A percentile compares a stretch with the other conserved stretches of the same genome.
phyloP scores from a whole-genome alignment of 2,113 vertebrate genomes.

The Paracanthobrama guichenoti region DNA sequence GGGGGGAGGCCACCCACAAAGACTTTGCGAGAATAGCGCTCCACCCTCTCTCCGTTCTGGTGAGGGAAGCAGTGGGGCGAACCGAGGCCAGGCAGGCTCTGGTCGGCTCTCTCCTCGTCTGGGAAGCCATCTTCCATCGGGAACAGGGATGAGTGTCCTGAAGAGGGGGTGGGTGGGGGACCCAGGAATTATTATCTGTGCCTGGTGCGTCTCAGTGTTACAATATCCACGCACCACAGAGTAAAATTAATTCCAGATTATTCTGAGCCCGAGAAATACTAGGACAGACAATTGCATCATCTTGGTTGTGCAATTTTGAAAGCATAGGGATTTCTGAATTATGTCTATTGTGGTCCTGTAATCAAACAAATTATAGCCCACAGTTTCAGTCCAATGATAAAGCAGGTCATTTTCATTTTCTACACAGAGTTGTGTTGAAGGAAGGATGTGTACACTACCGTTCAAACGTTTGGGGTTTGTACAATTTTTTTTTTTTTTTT shows the following conservation, averaged over 20 bases:
- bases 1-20: slow-evolving; percentile 97
- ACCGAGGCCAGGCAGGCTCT: slow-evolving; percentile 88
- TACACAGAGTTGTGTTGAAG: background rate
- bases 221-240: background rate
- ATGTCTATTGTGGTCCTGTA: background rate
- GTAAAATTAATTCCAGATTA: background rate
- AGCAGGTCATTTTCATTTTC: background rate
- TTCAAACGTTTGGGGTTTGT: background rate
- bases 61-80: slow-evolving; percentile 97
- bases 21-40: slow-evolving; percentile 97
- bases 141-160: slow-evolving; percentile 97
- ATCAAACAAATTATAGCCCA: slow-evolving; percentile 21
- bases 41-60: slow-evolving; percentile 97
- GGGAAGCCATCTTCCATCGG: slow-evolving; percentile 98
- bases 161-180: background rate
- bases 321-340: slow-evolving; percentile 5
- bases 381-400: background rate
- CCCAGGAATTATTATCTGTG: background rate
- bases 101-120: slow-evolving; percentile 95
- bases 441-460: background rate
- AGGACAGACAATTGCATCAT: slow-evolving; percentile 14
- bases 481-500: background rate
- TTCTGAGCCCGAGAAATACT: background rate
- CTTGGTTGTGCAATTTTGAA: background rate
- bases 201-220: background rate